Evolutionary conservation across 2,888 invertebrate genomes (phyloP), one percentile per base, ranked within the genome.

Genomic region (Sarcophaga subvicina): DNA sequence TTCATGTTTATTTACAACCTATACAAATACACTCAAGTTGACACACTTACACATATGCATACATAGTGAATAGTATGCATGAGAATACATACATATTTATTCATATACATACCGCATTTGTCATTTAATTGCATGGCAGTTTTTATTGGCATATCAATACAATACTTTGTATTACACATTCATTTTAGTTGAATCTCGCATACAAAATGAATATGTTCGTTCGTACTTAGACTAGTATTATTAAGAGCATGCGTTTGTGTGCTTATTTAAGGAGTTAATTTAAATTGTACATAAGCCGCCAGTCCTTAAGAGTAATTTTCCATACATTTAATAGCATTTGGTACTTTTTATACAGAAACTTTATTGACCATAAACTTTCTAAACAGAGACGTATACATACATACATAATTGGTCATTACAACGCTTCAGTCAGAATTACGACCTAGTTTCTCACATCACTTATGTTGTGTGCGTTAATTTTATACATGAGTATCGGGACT

Each of bases 81-180:
- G 60, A 6, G 20, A 20, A n/a, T 47, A 67, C 25, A 25, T 10
- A 75, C 17, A 12, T 45, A 2, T 60, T 37, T 27, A 22, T 63
- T 11, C 14, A 63, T 45, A 49, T 59, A 59, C 77, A 77, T 12
- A 25, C 66, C 27, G 49, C 54, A 66, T 37, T 25, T 64, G 64
- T 66, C 54, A 75, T 49, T 80, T 80, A 80, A 76, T 84, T 75
- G 75, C 64, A 49, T 27, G 75, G 20, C 63, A 78, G 75, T 71
- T 80, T 80, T 76, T 84, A 84, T 76, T 84, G 70, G 70, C 60
- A 64, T 79, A 64, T 70, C 71, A 83, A 77, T 66, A 72, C 66
- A 11, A 75, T 77, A 59, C 37, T 37, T 37, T 77, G 67, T 47
- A 70, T 59, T 27, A 78, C 69, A 81, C 69, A 73, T 69, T 80